Evolutionary conservation across 2,797 vertebrate genomes (phyloP), one percentile per base, ranked within the genome.

Genomic region (Pteronotus mesoamericanus): DNA sequence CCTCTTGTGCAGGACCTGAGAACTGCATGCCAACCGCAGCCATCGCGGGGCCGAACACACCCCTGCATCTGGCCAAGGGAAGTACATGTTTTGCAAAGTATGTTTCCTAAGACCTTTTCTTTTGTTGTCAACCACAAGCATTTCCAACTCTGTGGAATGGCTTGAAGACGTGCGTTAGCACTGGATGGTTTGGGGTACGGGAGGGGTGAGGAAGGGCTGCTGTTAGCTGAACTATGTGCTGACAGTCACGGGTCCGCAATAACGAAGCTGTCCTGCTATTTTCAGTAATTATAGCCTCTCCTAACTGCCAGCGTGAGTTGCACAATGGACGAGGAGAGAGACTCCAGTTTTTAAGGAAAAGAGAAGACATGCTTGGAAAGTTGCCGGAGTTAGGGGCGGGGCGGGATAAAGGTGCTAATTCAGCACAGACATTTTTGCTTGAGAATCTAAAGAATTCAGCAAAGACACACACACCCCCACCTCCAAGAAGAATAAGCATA

Each of bases 1-100:
- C 98, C 98, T 98, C 98, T 98, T 96, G 98, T 97, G 98, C 97
- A 94, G 89, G 75, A 66, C 97, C 91, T 86, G 96, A 83, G 97
- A 98, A 98, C 12, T 64, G 51, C 98, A 98, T 29, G 21, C 74
- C 34, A 42, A 26, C 37, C 19, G 0, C 12, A 0, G 26, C 4
- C 3, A 0, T 12, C 9, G 0, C 34, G 0, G 0, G 22, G 42
- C 37, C 85, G 14, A 80, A n/a, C 14, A 2, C 64, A 12, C 15
- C 32, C 72, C 18, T 34, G 1, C 16, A 1, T n/a, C 78, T 22
- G 69, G 61, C 46, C 29, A 46, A 94, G 55, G 3, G 16, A 21
- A n/a, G 46, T 2, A 1, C 15, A 3, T 5, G 29, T 32, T 86
- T 78, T 22, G 22, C 39, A 37, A 83, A 79, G 10, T 6, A 2